Percentiles rank a stretch among this genome's conserved stretches.
These are phyloP conservation scores for Ochotona curzoniae DNA, from an alignment of 2,113 vertebrate species.

Conservation along the genomic window DNA sequence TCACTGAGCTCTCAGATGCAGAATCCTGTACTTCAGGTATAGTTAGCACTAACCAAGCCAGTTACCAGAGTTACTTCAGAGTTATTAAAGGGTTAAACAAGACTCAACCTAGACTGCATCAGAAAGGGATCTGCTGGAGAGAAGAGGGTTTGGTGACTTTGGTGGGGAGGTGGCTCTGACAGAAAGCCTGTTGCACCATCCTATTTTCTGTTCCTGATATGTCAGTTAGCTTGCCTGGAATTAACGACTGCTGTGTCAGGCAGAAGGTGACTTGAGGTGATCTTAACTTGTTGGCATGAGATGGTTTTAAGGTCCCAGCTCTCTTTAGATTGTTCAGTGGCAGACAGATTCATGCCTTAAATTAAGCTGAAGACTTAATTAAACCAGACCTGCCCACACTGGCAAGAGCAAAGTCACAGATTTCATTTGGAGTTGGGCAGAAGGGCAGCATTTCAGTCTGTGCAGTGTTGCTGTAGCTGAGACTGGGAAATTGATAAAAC, in stretches of 20 bases:
- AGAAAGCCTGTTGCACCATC: too few relatives aligned
- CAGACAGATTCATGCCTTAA: conserved; percentile 21
- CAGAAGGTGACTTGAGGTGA: conserved; percentile 61
- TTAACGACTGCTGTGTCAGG: conserved; percentile 71
- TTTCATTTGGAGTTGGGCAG: background rate
- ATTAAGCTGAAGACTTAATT: conserved; percentile 15
- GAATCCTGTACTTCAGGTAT: background rate
- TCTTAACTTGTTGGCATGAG: conserved; percentile 70
- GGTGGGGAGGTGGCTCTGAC: conserved; percentile 39
- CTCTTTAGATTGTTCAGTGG: background rate
- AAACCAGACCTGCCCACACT: background rate
- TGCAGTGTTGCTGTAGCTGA: background rate
- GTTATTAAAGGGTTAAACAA: too few relatives aligned
- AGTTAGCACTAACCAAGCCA: background rate
- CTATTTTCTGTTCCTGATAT: conserved; percentile 62
- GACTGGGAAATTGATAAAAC: background rate
- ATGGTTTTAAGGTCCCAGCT: conserved; percentile 40
- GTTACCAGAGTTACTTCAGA: conserved; percentile 29
- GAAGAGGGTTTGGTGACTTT: conserved; percentile 45
- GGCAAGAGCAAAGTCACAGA: background rate
- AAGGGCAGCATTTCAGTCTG: background rate
- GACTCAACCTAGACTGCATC: too few relatives aligned
- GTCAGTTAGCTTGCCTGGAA: conserved; percentile 77
- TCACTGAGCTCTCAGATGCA: background rate
- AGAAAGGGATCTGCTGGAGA: too few relatives aligned